A percentile compares a stretch with the other conserved stretches of the same genome.
phyloP scores from a whole-genome alignment of 1,140 invertebrate genomes.

The Drosophila yakuba region DNA sequence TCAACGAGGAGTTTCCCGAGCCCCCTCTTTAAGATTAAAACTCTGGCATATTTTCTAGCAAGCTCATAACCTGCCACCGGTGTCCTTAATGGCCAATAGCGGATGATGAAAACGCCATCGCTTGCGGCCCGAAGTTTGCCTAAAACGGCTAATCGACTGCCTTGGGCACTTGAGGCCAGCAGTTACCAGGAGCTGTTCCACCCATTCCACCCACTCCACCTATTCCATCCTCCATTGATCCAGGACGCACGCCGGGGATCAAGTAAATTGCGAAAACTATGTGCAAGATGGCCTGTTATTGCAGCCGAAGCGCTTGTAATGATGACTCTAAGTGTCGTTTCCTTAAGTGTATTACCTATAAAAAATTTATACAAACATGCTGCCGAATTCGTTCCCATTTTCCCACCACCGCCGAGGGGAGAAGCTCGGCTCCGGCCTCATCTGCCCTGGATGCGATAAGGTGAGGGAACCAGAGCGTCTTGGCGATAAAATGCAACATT shows the following conservation, averaged over 20 bases:
- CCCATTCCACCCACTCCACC: too few species aligned
- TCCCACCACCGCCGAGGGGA: slow-evolving; percentile 15
- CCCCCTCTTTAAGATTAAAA: slow-evolving; percentile 11
- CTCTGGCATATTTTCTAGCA: slow-evolving; percentile 19
- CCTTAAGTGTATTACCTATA: slow-evolving; percentile 85
- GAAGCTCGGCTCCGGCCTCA: slow-evolving; percentile 34
- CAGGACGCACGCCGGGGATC: slow-evolving; percentile 63
- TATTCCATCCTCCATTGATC: not conserved
- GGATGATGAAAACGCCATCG: slow-evolving; percentile 70
- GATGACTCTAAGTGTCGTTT: slow-evolving; percentile 85
- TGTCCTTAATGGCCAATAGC: slow-evolving; percentile 65
- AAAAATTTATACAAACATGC: slow-evolving; percentile 84
- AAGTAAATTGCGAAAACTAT: slow-evolving; percentile 85
- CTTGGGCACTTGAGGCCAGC: slow-evolving; percentile 72
- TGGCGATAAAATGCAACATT: slow-evolving; percentile 83
- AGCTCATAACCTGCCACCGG: slow-evolving; percentile 51
- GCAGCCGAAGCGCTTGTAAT: slow-evolving; percentile 84
- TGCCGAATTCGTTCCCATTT: slow-evolving; percentile 65
- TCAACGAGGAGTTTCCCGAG: not conserved
- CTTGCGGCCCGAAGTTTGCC: slow-evolving; percentile 40
- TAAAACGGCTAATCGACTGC: slow-evolving; percentile 77
- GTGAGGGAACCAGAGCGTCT: slow-evolving; percentile 36
- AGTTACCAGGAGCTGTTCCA: slow-evolving; percentile 42
- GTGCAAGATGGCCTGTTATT: slow-evolving; percentile 85
- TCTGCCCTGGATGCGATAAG: slow-evolving; percentile 46